Conservation (phyloP, 23 tunicate genomes). For the Trididemnum nubilum region DNA sequence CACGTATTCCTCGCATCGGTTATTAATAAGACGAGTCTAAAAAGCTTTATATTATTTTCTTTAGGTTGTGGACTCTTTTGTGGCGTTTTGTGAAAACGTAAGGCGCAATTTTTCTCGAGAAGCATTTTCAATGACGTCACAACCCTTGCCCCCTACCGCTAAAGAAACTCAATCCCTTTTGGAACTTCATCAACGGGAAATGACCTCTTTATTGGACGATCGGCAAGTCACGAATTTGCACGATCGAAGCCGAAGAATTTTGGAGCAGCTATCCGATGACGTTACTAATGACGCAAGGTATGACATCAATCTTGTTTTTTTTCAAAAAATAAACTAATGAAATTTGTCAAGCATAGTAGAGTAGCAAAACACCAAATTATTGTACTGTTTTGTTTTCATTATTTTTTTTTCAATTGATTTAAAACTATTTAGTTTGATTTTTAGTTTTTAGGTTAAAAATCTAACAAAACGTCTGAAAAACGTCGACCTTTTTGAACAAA, state of each 20-base stretch:
- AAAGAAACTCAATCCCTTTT: conserved; percentile 46
- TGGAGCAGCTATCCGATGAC: conserved; percentile 35
- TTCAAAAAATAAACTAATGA: not conserved
- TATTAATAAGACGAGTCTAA: too few species aligned
- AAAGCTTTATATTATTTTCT: too few species aligned
- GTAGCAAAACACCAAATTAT: too few species aligned
- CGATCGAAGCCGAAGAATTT: conserved; percentile 46
- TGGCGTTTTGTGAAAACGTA: conserved; percentile 76
- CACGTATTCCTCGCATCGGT: too few species aligned
- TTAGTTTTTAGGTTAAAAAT: too few species aligned
- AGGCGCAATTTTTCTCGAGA: conserved; percentile 75
- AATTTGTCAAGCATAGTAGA: too few species aligned
- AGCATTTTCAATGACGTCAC: conserved; percentile 67
- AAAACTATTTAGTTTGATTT: too few species aligned
- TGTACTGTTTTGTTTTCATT: too few species aligned
- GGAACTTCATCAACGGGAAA: conserved; percentile 62
- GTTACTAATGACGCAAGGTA: conserved; percentile 37
- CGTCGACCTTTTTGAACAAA: too few species aligned
- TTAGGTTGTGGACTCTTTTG: conserved; percentile 87
- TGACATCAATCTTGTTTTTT: too few species aligned
- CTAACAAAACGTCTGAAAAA: too few species aligned
- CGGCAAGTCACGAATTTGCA: conserved; percentile 55
- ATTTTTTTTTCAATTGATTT: too few species aligned
- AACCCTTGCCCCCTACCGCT: conserved; percentile 51
- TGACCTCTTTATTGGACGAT: conserved; percentile 74